These are phyloP conservation scores for Porites evermanni DNA, from an alignment of 92 coral and sea anemone species.

Conservation along the genomic window DNA sequence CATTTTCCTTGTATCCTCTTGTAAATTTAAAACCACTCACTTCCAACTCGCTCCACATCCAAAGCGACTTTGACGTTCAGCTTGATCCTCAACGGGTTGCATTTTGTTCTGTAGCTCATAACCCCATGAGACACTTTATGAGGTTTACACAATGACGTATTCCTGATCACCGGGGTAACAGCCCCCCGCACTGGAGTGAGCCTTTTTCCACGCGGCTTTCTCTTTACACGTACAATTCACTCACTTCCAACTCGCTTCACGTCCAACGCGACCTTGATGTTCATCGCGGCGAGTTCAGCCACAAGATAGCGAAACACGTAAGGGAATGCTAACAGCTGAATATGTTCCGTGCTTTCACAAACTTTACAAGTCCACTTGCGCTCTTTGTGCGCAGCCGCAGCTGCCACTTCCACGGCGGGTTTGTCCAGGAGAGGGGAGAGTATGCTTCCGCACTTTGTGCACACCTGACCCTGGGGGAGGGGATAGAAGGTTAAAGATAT, in stretches of 20 bases:
- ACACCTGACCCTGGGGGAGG: constrained; percentile 85
- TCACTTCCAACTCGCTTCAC: constrained; percentile 68
- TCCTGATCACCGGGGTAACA: no score
- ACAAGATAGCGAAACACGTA: constrained; percentile 96
- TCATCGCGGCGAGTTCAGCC: constrained; percentile 98
- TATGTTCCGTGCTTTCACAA: constrained; percentile 84
- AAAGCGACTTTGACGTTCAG: neutral
- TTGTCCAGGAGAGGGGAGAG: constrained; percentile 87
- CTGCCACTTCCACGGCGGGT: constrained; percentile 88
- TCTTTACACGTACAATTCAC: neutral
- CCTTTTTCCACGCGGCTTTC: neutral
- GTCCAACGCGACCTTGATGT: constrained; percentile 90
- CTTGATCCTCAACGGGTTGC: neutral
- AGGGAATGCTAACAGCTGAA: constrained; percentile 86
- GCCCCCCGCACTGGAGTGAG: neutral
- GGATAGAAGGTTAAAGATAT: neutral
- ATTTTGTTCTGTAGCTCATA: no score
- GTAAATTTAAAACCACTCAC: neutral
- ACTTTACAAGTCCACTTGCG: constrained; percentile 95
- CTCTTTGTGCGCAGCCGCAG: constrained; percentile 91
- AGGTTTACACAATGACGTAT: no score
- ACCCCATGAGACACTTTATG: no score
- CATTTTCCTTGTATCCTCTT: neutral
- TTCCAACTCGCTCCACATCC: neutral
- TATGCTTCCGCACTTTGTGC: constrained; percentile 94